phyloP scores from a whole-genome alignment of 2,888 invertebrate species.

The Lasioglossum calceatum region DNA sequence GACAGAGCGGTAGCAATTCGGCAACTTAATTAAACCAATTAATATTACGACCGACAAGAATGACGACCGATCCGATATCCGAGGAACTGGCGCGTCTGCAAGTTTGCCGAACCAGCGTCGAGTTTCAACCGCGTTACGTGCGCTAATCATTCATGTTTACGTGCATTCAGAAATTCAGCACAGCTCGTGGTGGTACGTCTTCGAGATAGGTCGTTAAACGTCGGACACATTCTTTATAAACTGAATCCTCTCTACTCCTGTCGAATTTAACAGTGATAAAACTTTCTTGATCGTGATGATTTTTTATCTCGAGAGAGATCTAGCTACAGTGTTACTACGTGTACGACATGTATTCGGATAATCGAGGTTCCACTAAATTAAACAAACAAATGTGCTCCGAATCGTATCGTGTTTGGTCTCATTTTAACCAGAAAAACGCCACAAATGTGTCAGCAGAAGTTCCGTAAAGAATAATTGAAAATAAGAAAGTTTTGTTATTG shows the following conservation, averaged over 20 bases:
- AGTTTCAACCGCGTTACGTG: not conserved
- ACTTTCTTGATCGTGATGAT: too few relatives aligned
- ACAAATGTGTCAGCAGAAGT: too few relatives aligned
- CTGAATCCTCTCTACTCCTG: too few relatives aligned
- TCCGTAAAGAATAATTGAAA: too few relatives aligned
- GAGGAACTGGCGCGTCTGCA: slow-evolving; percentile 47
- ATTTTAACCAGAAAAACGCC: too few relatives aligned
- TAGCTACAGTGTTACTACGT: too few relatives aligned
- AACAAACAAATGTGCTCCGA: too few relatives aligned
- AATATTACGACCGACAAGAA: slow-evolving; percentile 61
- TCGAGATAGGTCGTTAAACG: not conserved
- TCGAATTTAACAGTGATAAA: too few relatives aligned
- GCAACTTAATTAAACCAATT: slow-evolving; percentile 73
- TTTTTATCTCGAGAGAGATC: too few relatives aligned
- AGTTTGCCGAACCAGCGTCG: slow-evolving; percentile 28
- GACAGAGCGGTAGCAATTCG: slow-evolving; percentile 60
- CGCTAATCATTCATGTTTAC: not conserved
- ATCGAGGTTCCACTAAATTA: too few relatives aligned
- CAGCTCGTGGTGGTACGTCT: not conserved
- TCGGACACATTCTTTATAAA: not conserved
- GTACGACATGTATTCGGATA: too few relatives aligned
- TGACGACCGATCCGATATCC: slow-evolving; percentile 60
- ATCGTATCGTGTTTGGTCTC: too few relatives aligned
- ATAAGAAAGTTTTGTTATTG: not conserved
- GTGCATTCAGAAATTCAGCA: not conserved